phyloP scores from a whole-genome alignment of 2,113 vertebrate species.

The Pedionomus torquatus region DNA sequence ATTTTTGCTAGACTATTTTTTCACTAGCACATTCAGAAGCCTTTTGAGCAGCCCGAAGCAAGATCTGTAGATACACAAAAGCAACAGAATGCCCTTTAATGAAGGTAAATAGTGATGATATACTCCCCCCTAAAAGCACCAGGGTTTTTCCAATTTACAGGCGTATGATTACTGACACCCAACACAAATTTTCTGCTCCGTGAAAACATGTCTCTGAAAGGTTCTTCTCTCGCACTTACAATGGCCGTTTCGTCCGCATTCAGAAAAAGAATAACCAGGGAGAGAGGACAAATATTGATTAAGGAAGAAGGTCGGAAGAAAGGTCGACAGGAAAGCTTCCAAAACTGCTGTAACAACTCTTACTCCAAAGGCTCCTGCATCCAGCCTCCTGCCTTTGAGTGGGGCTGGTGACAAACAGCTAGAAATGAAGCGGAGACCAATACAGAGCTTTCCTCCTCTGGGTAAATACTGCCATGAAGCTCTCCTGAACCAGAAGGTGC shows the following conservation, averaged over 20 bases:
- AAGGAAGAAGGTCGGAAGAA: not conserved
- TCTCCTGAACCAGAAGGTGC: not conserved
- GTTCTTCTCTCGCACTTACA: not conserved
- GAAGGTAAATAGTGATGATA: not conserved
- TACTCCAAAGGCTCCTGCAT: not conserved
- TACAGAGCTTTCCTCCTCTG: not conserved
- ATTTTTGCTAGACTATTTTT: not conserved
- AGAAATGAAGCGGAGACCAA: not conserved
- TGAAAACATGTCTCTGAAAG: not conserved
- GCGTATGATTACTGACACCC: not conserved
- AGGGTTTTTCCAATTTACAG: not conserved
- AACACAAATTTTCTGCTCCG: not conserved
- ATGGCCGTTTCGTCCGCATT: not conserved
- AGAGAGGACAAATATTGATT: not conserved
- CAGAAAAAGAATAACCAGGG: not conserved
- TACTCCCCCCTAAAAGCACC: not conserved
- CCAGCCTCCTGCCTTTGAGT: not conserved
- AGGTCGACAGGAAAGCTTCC: not conserved
- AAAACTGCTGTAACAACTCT: not conserved
- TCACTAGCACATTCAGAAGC: not conserved
- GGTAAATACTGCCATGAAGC: not conserved
- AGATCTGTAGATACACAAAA: not conserved
- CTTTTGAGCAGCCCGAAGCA: not conserved
- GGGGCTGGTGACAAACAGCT: not conserved
- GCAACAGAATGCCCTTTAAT: not conserved